These are phyloP conservation scores for Acanthopagrus latus DNA, from an alignment of 2,797 vertebrate species.

Conservation along the genomic window DNA sequence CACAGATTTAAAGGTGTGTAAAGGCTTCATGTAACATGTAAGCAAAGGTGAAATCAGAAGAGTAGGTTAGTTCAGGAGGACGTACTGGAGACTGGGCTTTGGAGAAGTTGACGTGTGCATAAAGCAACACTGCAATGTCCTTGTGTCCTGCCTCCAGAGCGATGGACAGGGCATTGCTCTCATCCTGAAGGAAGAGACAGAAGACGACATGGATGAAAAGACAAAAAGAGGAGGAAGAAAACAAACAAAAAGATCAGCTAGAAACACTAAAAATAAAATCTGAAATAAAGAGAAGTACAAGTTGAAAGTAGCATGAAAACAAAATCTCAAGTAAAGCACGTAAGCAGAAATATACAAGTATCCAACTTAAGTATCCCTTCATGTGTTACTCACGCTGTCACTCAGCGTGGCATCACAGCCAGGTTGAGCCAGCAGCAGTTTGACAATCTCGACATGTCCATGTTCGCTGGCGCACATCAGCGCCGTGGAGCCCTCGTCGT, in stretches of 20 bases:
- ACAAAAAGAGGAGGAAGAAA: not conserved
- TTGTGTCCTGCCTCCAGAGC: constrained; percentile 98
- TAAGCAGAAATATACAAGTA: no score
- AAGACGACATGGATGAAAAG: not conserved
- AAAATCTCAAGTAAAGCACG: no score
- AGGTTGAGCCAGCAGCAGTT: constrained; percentile 92
- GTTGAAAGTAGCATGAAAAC: no score
- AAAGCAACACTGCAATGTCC: constrained; percentile 96
- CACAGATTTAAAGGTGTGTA: constrained; percentile 12
- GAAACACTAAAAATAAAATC: not conserved
- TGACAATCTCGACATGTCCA: constrained; percentile 96
- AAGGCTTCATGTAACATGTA: not conserved
- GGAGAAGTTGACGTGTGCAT: constrained; percentile 97
- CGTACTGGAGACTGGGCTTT: constrained; percentile 96
- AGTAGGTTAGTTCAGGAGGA: constrained; percentile 34
- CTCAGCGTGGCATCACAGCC: constrained; percentile 94
- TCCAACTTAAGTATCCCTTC: no score
- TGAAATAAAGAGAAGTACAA: no score
- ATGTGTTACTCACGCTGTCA: constrained; percentile 90
- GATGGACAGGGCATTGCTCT: constrained; percentile 96
- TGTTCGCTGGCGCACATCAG: constrained; percentile 99
- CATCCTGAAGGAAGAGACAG: constrained; percentile 85
- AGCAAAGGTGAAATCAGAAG: not conserved
- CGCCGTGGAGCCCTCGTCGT: constrained; percentile 97
- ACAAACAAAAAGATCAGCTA: not conserved